Evolutionary conservation across 2,797 vertebrate genomes (phyloP).

Genomic region (Sebastes itinus): DNA sequence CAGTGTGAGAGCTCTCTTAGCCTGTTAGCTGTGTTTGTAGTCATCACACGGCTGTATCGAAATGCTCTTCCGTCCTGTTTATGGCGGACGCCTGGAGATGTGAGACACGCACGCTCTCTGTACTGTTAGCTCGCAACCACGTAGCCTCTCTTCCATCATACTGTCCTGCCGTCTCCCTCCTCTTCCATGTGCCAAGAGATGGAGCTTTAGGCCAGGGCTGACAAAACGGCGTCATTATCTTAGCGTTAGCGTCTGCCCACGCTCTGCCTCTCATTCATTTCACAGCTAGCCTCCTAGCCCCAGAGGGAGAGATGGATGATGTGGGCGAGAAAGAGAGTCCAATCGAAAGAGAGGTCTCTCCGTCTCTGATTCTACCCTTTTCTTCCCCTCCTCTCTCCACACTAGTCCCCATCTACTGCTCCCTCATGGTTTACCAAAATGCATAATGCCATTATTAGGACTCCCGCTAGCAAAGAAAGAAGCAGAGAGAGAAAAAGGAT

Average conservation of each 20-base stretch:
- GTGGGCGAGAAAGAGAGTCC: slow-evolving; percentile 52
- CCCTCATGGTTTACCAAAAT: slow-evolving; percentile 46
- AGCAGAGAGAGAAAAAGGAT: neutral
- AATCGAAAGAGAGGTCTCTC: slow-evolving; percentile 45
- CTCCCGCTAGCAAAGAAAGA: slow-evolving; percentile 11
- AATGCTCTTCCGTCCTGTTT: slow-evolving; percentile 12
- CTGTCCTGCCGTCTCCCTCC: slow-evolving; percentile 51
- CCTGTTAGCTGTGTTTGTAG: slow-evolving; percentile 41
- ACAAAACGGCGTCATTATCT: slow-evolving; percentile 78
- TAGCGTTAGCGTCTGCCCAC: slow-evolving; percentile 74
- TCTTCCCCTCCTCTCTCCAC: slow-evolving; percentile 1
- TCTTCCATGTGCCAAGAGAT: slow-evolving; percentile 68
- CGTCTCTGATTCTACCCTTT: slow-evolving; percentile 41
- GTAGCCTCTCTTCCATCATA: slow-evolving; percentile 31
- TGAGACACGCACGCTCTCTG: slow-evolving; percentile 1
- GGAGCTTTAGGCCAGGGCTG: slow-evolving; percentile 61
- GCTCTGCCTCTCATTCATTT: slow-evolving; percentile 73
- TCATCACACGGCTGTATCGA: slow-evolving; percentile 18
- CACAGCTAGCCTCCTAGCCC: slow-evolving; percentile 67
- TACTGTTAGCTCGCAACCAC: slow-evolving; percentile 34
- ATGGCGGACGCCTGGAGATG: slow-evolving; percentile 14
- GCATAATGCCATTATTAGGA: slow-evolving; percentile 41
- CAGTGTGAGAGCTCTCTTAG: slow-evolving; percentile 28
- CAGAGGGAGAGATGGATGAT: slow-evolving; percentile 57
- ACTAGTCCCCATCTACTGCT: slow-evolving; percentile 26